Conservation (phyloP, 2,797 vertebrate species). For the Molossus alvarezi region DNA sequence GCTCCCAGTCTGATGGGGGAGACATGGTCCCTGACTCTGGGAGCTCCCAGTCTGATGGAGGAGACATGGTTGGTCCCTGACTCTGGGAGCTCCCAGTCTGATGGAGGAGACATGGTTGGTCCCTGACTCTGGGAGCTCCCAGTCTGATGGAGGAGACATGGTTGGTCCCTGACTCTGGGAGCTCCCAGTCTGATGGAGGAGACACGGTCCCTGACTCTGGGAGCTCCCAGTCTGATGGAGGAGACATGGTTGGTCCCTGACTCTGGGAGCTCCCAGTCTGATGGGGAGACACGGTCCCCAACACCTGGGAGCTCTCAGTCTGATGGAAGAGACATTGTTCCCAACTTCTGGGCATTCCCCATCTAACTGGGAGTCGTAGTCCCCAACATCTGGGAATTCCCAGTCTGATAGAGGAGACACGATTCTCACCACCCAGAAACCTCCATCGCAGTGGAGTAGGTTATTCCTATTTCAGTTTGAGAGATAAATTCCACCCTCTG, state of each 20-base stretch:
- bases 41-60: slow-evolving; percentile 39
- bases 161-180: not conserved
- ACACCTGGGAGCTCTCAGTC: not conserved
- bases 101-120: not conserved
- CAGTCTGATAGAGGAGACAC: not conserved
- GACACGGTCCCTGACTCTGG: accelerated
- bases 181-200: slow-evolving; percentile 36
- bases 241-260: not conserved
- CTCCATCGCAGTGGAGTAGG: not conserved
- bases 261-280: not conserved
- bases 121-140: not conserved
- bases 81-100: slow-evolving; percentile 22
- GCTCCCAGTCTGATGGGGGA: not conserved
- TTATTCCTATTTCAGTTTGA: not conserved
- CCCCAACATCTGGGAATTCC: not conserved
- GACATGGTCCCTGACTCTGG: not conserved
- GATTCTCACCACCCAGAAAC: not conserved
- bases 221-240: not conserved
- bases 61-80: accelerated
- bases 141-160: slow-evolving; percentile 40
- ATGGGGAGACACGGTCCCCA: not conserved
- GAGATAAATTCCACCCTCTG: not conserved
- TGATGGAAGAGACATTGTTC: not conserved
- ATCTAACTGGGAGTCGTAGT: not conserved
- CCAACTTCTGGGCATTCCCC: not conserved